phyloP scores from a whole-genome alignment of 2,113 vertebrate species.

The Pedionomus torquatus region DNA sequence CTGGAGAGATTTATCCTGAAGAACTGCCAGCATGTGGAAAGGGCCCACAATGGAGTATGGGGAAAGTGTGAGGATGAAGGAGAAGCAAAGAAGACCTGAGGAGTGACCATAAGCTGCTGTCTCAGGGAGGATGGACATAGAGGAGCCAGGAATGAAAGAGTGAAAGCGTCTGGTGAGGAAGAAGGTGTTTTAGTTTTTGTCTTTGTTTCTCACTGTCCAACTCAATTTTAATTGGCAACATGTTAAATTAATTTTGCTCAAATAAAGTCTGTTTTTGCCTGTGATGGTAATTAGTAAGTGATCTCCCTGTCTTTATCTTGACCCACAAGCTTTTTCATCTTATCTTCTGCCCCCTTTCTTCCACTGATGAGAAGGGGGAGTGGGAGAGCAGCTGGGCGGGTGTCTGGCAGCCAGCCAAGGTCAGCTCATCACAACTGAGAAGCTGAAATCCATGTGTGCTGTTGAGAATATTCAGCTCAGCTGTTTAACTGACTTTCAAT shows the following conservation, averaged over 20 bases:
- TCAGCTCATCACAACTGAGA: neutral
- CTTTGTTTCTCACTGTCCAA: neutral
- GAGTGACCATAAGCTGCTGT: neutral
- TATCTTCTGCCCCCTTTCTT: neutral
- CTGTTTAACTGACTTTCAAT: neutral
- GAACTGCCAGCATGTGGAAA: neutral
- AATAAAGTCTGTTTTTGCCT: neutral
- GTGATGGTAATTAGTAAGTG: neutral
- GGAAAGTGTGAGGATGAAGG: neutral
- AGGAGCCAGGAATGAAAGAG: neutral
- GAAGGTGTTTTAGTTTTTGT: neutral
- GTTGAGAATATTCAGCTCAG: neutral
- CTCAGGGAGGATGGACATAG: neutral
- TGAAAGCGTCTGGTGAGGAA: rapidly evolving
- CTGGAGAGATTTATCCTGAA: neutral
- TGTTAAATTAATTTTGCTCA: neutral
- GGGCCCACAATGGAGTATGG: neutral
- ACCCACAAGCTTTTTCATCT: neutral
- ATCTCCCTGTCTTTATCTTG: neutral
- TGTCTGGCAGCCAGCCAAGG: neutral
- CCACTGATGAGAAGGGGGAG: neutral
- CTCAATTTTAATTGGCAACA: neutral
- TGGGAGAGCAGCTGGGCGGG: neutral
- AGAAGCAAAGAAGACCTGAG: neutral
- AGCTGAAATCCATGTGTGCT: neutral